These are phyloP conservation scores for Phortica okadai DNA, from an alignment of 2,888 invertebrate genomes.

Conservation along the genomic window DNA sequence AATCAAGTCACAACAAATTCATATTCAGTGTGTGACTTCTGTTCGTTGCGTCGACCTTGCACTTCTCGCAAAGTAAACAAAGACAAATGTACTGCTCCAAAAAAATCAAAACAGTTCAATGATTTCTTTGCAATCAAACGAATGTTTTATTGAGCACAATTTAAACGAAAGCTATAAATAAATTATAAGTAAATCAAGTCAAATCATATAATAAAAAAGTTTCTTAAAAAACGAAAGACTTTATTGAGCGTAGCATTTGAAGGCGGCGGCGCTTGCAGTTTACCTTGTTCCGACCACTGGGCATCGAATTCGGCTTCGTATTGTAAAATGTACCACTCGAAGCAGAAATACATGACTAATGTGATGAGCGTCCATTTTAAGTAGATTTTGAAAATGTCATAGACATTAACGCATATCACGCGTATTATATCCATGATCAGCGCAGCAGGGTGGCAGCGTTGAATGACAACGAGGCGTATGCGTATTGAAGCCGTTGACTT, in stretches of 20 bases:
- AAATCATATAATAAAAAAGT: constrained; percentile 59
- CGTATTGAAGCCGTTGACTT: constrained; percentile 38
- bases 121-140: constrained; percentile 13
- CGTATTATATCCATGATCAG: constrained; percentile 54
- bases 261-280: constrained; percentile 41
- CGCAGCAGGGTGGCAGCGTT: background rate
- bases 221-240: constrained; percentile 58
- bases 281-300: constrained; percentile 47
- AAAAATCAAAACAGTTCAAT: constrained; percentile 2
- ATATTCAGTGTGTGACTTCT: background rate
- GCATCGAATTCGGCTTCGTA: constrained; percentile 64
- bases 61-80: background rate
- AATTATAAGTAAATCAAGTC: background rate
- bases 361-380: constrained; percentile 71
- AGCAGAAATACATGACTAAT: constrained; percentile 65
- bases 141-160: background rate
- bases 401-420: constrained; percentile 54
- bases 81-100: background rate
- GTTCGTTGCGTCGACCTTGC: constrained; percentile 16
- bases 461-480: constrained; percentile 48
- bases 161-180: constrained; percentile 2
- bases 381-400: constrained; percentile 71
- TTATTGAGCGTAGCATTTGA: constrained; percentile 62
- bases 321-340: constrained; percentile 72
- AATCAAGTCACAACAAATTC: background rate